These are phyloP conservation scores for Lepisosteus osseus DNA, from an alignment of 2,113 vertebrate species.

Conservation along the genomic window DNA sequence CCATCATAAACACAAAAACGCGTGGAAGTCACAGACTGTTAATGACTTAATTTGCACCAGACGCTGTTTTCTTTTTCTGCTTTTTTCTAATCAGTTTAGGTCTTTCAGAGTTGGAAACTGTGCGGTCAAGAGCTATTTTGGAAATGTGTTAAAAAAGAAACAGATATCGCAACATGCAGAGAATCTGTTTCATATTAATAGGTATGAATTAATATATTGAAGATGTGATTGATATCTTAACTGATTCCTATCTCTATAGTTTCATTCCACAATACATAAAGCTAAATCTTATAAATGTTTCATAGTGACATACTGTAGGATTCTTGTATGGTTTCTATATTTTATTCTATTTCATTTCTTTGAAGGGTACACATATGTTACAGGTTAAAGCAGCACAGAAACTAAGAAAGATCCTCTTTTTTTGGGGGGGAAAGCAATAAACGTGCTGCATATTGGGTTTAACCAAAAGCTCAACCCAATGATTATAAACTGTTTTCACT, in stretches of 20 bases:
- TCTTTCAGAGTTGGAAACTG: not conserved
- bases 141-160: conserved; percentile 2
- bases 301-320: not conserved
- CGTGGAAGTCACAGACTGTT: conserved; percentile 34
- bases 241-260: not conserved
- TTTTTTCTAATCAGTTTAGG: conserved; percentile 34
- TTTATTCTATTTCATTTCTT: not conserved
- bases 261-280: not conserved
- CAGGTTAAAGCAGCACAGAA: not conserved
- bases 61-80: conserved; percentile 45
- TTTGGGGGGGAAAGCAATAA: not conserved
- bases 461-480: conserved; percentile 7
- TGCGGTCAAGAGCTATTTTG: conserved; percentile 17
- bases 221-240: not conserved
- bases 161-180: not conserved
- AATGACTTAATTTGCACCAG: conserved; percentile 55
- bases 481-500: conserved; percentile 4
- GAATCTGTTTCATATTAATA: conserved; percentile 6
- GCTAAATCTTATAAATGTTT: not conserved
- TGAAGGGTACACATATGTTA: conserved; percentile 2
- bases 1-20: conserved; percentile 48
- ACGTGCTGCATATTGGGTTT: not conserved
- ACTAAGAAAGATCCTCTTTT: not conserved
- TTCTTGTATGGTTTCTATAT: not conserved
- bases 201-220: not conserved